Evolutionary conservation across 2,888 invertebrate genomes (phyloP).

Genomic region (Pemphredon lugubris): DNA sequence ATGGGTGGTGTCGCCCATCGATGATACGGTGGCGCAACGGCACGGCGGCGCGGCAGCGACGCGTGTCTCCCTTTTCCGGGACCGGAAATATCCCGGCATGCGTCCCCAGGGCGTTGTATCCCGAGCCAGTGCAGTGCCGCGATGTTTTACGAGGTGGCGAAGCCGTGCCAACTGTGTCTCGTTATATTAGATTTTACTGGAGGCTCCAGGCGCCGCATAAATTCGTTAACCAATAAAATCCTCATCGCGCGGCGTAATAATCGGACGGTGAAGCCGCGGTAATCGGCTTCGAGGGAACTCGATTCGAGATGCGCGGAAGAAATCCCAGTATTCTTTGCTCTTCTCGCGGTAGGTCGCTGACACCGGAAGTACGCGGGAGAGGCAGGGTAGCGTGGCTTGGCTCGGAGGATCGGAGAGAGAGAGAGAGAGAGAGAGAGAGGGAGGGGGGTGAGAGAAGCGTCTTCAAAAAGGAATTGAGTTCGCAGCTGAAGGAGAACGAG

Average conservation of each 20-base stretch:
- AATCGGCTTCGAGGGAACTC: conserved; percentile 29
- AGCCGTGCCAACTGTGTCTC: conserved; percentile 78
- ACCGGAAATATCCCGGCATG: conserved; percentile 61
- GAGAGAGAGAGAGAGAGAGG: too few relatives aligned
- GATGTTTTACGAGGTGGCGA: conserved; percentile 78
- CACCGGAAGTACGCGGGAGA: too few relatives aligned
- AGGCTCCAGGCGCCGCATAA: conserved; percentile 76
- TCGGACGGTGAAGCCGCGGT: conserved; percentile 51
- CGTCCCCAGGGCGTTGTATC: conserved; percentile 71
- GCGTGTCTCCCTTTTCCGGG: conserved; percentile 59
- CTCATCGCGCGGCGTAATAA: conserved; percentile 71
- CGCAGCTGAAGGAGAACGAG: too few relatives aligned
- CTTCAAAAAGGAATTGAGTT: too few relatives aligned
- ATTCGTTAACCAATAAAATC: conserved; percentile 79
- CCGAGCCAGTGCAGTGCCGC: conserved; percentile 58
- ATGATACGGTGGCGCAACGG: not conserved
- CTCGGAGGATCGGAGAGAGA: too few relatives aligned
- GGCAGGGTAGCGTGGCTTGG: too few relatives aligned
- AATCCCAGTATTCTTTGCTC: not conserved
- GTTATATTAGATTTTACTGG: conserved; percentile 79
- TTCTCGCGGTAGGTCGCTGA: too few relatives aligned
- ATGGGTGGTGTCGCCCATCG: too few relatives aligned
- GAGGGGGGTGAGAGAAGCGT: too few relatives aligned
- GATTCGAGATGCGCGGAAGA: not conserved
- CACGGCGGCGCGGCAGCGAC: conserved; percentile 38